Evolutionary conservation across 2,888 invertebrate species (phyloP).

Genomic region (Rhagium mordax): DNA sequence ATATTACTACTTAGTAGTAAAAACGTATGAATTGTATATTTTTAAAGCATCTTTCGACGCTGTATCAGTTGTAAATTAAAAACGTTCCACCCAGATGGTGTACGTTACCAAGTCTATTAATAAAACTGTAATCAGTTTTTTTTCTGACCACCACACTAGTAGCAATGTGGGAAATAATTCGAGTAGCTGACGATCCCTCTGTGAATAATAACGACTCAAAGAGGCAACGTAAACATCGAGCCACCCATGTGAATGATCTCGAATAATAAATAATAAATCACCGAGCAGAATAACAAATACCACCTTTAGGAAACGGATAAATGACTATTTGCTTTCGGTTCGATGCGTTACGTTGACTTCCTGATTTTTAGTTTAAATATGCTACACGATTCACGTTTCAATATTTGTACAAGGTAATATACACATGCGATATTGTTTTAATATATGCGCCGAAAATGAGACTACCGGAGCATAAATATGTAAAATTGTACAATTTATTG

Average conservation of each 20-base stretch:
- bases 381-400: conserved; percentile 31
- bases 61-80: conserved; percentile 10
- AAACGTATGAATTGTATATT: too few species aligned
- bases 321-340: background rate
- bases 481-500: background rate
- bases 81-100: conserved; percentile 10
- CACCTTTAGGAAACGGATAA: conserved; percentile 18
- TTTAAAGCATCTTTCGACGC: too few species aligned
- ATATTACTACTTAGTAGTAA: too few species aligned
- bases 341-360: conserved; percentile 37
- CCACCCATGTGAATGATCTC: conserved; percentile 49
- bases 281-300: conserved; percentile 46
- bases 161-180: conserved; percentile 46
- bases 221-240: conserved; percentile 43
- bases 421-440: background rate
- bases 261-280: conserved; percentile 45
- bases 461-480: background rate
- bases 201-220: conserved; percentile 52
- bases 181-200: conserved; percentile 48
- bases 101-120: conserved; percentile 13
- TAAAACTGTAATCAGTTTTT: background rate
- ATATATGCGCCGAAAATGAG: background rate
- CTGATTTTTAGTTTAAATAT: conserved; percentile 43
- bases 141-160: conserved; percentile 6
- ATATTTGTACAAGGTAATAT: conserved; percentile 10